Base-by-base conservation (phyloP, 2,888 invertebrate species). In the Drosophila multiciliata region DNA sequence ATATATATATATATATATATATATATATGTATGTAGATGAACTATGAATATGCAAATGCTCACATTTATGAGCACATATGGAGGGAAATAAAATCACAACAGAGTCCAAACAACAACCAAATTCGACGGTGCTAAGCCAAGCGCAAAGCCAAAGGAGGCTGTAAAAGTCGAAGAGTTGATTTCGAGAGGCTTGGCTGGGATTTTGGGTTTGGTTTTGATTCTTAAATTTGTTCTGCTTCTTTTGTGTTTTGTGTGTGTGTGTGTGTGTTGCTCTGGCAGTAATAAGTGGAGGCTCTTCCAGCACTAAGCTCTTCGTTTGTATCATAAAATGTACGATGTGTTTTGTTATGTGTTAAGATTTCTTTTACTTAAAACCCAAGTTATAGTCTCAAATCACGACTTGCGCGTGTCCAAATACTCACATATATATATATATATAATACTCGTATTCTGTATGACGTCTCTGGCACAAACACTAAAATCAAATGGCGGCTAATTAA, bases 321-420 rank as follows among this genome's bases (percentile, higher is more conserved):
- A 42, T 50, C 67, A 80, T 88, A 87, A 87, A 86, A 84, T 86
- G 84, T 87, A 88, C 81, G 81, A 81, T 84, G 89, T 86, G 86
- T 86, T 86, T 88, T 82, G 87, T 82, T 86, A 86, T 74, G 89
- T 88, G 84, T 75, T 79, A 79, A 83, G 64, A 67, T 73, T 68
- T 66, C 62, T 61, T 61, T 54, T 29, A 26, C 20, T 49, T 49
- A 65, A 29, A 52, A 4, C 35, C 54, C 38, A 49, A 63, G n/a
- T 50, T 62, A 40, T 38, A 50, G 58, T 17, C 40, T 36, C 17
- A 68, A 38, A 57, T 48, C 48, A 23, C 64, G 54, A 63, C 32
- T 40, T 72, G 74, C 78, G 74, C 87, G 83, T 87, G 84, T 80
- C 68, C 67, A 75, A 33, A 73, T 26, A 67, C n/a, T 55, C 20